Evolutionary conservation across 2,113 vertebrate species (phyloP), one percentile per base, ranked within the genome.

Genomic region (Ictalurus punctatus): DNA sequence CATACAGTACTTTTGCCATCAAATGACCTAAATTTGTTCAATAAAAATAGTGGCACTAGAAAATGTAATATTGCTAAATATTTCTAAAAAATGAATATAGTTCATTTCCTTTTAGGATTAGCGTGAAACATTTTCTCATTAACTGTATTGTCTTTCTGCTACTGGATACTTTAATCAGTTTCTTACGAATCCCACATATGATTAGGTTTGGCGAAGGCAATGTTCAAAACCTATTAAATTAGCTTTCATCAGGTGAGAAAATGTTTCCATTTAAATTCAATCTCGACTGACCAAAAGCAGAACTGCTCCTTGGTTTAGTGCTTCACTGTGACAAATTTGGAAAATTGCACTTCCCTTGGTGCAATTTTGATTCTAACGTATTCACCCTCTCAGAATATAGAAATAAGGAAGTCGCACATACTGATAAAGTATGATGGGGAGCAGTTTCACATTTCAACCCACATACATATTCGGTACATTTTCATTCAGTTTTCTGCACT

Each of bases 361-460:
- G 83, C 10, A 12, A 56, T 44, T 90, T 61, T 79, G 85, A 63
- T 83, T 87, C 67, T 19, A 13, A 37, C 59, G 34, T 30, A 21
- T 58, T 59, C 54, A 58, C 52, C 52, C 52, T 67, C 12, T 84
- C 48, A 23, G 83, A 61, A 69, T 83, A 63, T 21, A 61, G 25
- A 81, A 63, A 81, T 69, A 63, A 83, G 61, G 56, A 79, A 63
- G 88, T 37, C 8, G 4, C 4, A 14, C 83, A 73, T 54, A 23
- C 13, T 69, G 5, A 74, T 87, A 79, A 25, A 63, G 25, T 65
- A 52, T 76, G 54, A 48, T 37, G 87, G 90, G 90, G 90, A 90
- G 83, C 16, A 19, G 76, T 89, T 44, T 86, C 85, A 86, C 56
- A 91, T 92, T 93, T 91, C 82, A 91, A 84, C 6, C 58, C 79